phyloP scores from a whole-genome alignment of 2,888 invertebrate genomes.

The Listrodromus nycthemerus region DNA sequence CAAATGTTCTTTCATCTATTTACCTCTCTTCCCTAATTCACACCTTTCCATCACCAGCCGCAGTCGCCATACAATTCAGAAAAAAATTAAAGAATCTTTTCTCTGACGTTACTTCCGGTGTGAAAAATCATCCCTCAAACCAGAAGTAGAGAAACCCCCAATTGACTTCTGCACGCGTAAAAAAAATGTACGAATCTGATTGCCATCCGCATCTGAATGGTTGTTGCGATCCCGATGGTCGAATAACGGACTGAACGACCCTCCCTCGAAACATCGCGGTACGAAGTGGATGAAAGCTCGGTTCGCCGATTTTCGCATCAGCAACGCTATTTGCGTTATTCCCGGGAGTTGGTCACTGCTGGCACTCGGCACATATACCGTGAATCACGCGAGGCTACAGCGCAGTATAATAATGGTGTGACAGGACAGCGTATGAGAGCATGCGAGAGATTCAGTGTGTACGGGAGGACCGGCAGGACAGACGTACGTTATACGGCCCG shows the following conservation, averaged over 20 bases:
- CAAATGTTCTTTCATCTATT: not conserved
- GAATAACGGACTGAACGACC: slow-evolving; percentile 1
- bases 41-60: not conserved
- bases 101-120: not conserved
- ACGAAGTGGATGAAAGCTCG: slow-evolving; percentile 31
- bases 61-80: not conserved
- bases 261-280: slow-evolving; percentile 10
- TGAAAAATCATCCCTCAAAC: not conserved
- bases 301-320: slow-evolving; percentile 42
- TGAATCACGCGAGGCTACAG: slow-evolving; percentile 10
- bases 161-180: not conserved
- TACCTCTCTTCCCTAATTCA: not conserved
- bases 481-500: slow-evolving; percentile 43
- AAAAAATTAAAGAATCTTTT: not conserved
- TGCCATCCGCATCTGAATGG: not conserved
- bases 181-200: not conserved
- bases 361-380: not conserved
- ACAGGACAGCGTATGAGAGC: slow-evolving; percentile 22
- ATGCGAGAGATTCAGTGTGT: slow-evolving; percentile 50
- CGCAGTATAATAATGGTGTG: slow-evolving; percentile 29
- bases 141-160: not conserved
- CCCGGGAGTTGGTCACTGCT: slow-evolving; percentile 10
- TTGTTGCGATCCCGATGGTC: not conserved
- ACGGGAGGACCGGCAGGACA: slow-evolving; percentile 20
- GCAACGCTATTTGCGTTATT: slow-evolving; percentile 75